Evolutionary conservation across 1,140 invertebrate genomes (phyloP).

Genomic region (Drosophila aff.): DNA sequence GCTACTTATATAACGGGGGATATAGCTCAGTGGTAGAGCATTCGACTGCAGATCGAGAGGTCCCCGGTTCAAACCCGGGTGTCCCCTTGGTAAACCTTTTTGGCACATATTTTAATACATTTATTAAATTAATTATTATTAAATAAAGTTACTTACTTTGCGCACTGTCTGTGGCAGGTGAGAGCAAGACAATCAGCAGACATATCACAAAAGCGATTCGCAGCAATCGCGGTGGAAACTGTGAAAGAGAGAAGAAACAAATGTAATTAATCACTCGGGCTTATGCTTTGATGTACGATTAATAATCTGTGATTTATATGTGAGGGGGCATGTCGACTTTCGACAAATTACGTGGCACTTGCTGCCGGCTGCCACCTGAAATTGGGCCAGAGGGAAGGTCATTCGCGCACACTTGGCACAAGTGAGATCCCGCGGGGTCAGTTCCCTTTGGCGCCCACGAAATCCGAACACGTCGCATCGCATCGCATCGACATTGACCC

Average conservation of each 20-base stretch:
- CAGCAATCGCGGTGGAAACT: slow-evolving; percentile 87
- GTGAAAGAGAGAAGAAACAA: slow-evolving; percentile 66
- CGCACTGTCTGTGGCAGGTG: slow-evolving; percentile 86
- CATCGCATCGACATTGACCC: slow-evolving; percentile 67
- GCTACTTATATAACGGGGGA: slow-evolving; percentile 59
- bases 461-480: slow-evolving; percentile 47
- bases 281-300: slow-evolving; percentile 57
- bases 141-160: slow-evolving; percentile 85
- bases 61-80: slow-evolving; percentile 97
- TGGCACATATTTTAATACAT: not conserved
- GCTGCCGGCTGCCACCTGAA: slow-evolving; percentile 32
- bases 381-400: slow-evolving; percentile 42
- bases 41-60: slow-evolving; percentile 97
- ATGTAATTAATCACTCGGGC: slow-evolving; percentile 48
- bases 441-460: slow-evolving; percentile 42
- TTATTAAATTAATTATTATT: not conserved
- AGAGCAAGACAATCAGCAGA: slow-evolving; percentile 86
- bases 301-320: slow-evolving; percentile 66
- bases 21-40: slow-evolving; percentile 92
- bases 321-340: slow-evolving; percentile 65
- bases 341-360: slow-evolving; percentile 74
- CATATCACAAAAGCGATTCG: slow-evolving; percentile 86
- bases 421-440: slow-evolving; percentile 13
- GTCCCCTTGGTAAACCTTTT: slow-evolving; percentile 88
- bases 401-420: slow-evolving; percentile 4